Evolutionary conservation across 2,888 invertebrate species (phyloP), one percentile per base, ranked within the genome.

Genomic region (Melipona bicolor): DNA sequence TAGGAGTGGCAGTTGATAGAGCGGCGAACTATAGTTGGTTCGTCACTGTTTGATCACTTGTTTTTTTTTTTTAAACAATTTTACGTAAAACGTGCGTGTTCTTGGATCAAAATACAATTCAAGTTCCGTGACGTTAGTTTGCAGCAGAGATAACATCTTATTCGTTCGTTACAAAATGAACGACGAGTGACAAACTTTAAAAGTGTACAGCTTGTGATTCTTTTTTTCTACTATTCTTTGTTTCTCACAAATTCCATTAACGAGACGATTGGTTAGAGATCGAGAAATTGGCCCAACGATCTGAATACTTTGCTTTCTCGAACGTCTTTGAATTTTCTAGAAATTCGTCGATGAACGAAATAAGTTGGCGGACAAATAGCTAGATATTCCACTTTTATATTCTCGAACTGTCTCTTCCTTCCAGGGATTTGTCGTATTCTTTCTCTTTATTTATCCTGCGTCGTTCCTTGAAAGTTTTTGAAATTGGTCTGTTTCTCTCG

Each of bases 401-500:
- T 85, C 67, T 67, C n/a, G n/a, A 27, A 59, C 43, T 71, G 69
- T 72, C 64, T 77, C 50, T 24, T 59, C 54, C 61, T 49, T 52
- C 24, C 43, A n/a, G 17, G 67, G 49, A 68, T 32, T 74, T 64
- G 81, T 78, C 84, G 77, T 78, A 77, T 86, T 78, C 79, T 71
- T 43, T 79, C 77, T 78, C 76, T 67, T 72, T 71, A 36, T 79
- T 79, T 67, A 73, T 80, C 79, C 77, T 71, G 78, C 80, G 82
- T 78, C 81, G 79, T 87, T 77, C 72, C 80, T 81, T 70, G 21
- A 52, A 85, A 89, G 84, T 90, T 91, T 87, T 70, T 79, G 85
- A 92, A 92, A 92, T 91, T 89, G 90, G 86, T 85, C 84, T 78
- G 83, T 84, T 79, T 80, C 85, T 86, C 76, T 86, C 77, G 85